Percentiles rank a stretch among this genome's conserved stretches.
Evolutionary conservation across 1,140 invertebrate genomes (phyloP).

Genomic region (Trachymyrmex septentrionalis): DNA sequence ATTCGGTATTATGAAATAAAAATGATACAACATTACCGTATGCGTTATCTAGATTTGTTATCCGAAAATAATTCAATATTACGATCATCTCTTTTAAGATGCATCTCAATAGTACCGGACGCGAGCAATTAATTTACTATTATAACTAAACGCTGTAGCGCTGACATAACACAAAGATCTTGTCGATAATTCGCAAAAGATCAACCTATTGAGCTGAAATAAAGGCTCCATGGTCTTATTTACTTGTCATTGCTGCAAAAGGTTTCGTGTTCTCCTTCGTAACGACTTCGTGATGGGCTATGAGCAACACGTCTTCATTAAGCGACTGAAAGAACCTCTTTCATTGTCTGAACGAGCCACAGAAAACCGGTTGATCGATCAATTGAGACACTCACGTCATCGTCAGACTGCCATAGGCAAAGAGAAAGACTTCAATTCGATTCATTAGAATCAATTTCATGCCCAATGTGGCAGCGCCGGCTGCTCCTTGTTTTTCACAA

Average conservation of each 20-base stretch:
- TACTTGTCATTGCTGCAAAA: slow-evolving; percentile 64
- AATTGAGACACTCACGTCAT: slow-evolving; percentile 66
- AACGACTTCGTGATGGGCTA: slow-evolving; percentile 50
- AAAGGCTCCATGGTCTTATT: slow-evolving; percentile 47
- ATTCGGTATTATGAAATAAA: not conserved
- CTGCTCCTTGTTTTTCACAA: slow-evolving; percentile 76
- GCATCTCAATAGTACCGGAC: not conserved
- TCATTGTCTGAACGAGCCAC: slow-evolving; percentile 52
- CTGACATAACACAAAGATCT: slow-evolving; percentile 42
- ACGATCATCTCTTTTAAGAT: slow-evolving; percentile 4
- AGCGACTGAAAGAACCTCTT: slow-evolving; percentile 48
- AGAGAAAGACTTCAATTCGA: slow-evolving; percentile 49
- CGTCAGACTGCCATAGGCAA: slow-evolving; percentile 24
- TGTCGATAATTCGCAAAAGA: slow-evolving; percentile 33
- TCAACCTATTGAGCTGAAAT: slow-evolving; percentile 48
- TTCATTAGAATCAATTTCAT: slow-evolving; percentile 77
- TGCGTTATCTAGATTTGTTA: slow-evolving; percentile 4
- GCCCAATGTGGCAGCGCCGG: slow-evolving; percentile 72
- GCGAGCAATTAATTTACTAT: slow-evolving; percentile 26
- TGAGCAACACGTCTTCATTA: slow-evolving; percentile 65
- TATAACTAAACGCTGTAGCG: slow-evolving; percentile 12
- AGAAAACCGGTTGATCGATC: slow-evolving; percentile 69
- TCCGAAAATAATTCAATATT: slow-evolving; percentile 30
- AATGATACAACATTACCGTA: slow-evolving; percentile 2
- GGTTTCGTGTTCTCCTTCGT: slow-evolving; percentile 52